Conservation (phyloP, 2,113 vertebrate genomes). For the Cochlearius cochlearius region DNA sequence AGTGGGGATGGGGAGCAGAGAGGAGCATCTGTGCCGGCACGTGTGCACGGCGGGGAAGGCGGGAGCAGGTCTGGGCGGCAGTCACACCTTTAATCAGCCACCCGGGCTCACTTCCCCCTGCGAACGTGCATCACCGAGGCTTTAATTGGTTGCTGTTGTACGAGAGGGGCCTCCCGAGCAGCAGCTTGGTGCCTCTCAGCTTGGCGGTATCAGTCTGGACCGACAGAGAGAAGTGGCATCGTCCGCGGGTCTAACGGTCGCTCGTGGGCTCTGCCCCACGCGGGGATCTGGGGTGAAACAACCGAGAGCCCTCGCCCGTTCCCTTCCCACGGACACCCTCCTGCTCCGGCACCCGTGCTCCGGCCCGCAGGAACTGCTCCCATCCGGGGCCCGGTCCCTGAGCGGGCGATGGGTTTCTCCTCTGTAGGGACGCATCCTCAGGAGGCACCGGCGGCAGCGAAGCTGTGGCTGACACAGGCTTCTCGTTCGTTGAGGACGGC, state of each 20-base stretch:
- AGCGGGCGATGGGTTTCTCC: not conserved
- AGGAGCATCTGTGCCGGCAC: not conserved
- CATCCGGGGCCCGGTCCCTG: fast-evolving
- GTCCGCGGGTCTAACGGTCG: not conserved
- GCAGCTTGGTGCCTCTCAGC: not conserved
- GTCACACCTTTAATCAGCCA: not conserved
- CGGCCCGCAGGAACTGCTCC: not conserved
- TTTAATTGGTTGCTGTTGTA: not conserved
- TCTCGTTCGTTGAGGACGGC: not conserved
- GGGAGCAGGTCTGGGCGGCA: not conserved
- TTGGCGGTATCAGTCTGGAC: not conserved
- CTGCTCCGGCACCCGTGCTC: not conserved
- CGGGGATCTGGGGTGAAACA: not conserved
- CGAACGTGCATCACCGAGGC: not conserved
- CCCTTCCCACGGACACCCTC: not conserved
- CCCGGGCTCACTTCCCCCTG: not conserved
- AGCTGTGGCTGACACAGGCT: not conserved
- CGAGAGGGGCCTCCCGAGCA: not conserved
- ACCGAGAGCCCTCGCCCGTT: not conserved
- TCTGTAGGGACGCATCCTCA: not conserved
- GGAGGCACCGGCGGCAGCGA: not conserved
- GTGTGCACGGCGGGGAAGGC: not conserved
- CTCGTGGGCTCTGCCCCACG: fast-evolving
- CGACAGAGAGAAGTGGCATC: not conserved
- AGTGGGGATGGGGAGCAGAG: not conserved